Percentiles rank a stretch among this genome's conserved stretches.
These are phyloP conservation scores for Etheostoma perlongum DNA, from an alignment of 2,797 vertebrate species.

Conservation along the genomic window DNA sequence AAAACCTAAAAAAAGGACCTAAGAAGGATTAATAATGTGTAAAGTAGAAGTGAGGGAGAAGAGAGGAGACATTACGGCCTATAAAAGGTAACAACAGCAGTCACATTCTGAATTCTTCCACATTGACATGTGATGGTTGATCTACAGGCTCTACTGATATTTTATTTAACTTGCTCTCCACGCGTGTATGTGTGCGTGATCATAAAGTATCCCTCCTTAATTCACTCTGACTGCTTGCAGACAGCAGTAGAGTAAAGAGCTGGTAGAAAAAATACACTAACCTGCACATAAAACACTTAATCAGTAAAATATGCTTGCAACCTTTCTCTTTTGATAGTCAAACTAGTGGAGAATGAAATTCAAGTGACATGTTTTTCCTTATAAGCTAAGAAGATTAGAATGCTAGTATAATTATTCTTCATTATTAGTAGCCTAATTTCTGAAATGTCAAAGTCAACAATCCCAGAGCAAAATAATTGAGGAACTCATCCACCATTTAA, in stretches of 20 bases:
- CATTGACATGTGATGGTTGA: slow-evolving; percentile 15
- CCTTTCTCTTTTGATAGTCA: not conserved
- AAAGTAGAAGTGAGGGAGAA: slow-evolving; percentile 6
- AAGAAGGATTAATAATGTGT: slow-evolving; percentile 34
- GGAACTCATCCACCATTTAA: not conserved
- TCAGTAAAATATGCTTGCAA: slow-evolving; percentile 21
- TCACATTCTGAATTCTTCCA: slow-evolving; percentile 26
- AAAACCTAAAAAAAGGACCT: not conserved
- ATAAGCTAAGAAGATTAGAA: not conserved
- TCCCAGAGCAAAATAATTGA: not conserved
- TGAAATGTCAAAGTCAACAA: not conserved
- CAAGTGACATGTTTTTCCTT: not conserved
- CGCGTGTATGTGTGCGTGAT: slow-evolving; percentile 16
- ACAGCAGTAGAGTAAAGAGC: not conserved
- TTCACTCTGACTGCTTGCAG: slow-evolving; percentile 22
- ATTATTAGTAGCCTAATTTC: not conserved
- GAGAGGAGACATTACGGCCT: slow-evolving; percentile 28
- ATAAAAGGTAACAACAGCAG: slow-evolving; percentile 67
- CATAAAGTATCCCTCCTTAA: slow-evolving; percentile 17
- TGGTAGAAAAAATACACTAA: not conserved
- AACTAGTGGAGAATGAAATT: not conserved
- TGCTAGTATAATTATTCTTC: not conserved
- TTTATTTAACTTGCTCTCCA: slow-evolving; percentile 29
- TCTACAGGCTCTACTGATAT: slow-evolving; percentile 44
- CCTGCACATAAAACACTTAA: slow-evolving; percentile 9